These are phyloP conservation scores for Eueides isabella DNA, from an alignment of 1,140 invertebrate species.

Conservation along the genomic window DNA sequence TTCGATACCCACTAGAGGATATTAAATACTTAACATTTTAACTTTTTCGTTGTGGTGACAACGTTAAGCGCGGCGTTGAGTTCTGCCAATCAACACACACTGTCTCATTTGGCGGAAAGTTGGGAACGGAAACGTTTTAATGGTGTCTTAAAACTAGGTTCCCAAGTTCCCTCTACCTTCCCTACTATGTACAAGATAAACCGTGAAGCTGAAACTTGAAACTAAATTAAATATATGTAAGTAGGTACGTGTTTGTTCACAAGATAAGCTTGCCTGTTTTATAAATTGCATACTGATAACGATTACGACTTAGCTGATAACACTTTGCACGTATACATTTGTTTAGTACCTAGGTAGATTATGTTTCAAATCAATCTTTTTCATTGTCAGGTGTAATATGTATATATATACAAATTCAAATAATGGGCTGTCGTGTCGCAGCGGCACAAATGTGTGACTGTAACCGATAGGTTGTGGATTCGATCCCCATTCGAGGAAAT, in stretches of 20 bases:
- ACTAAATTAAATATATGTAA: not conserved
- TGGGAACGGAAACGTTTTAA: no score
- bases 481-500: no score
- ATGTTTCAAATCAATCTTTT: constrained; percentile 11
- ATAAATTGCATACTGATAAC: constrained; percentile 11
- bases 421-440: no score
- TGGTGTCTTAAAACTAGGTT: no score
- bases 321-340: constrained; percentile 1
- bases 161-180: no score
- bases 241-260: not conserved
- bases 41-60: no score
- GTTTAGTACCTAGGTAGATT: constrained; percentile 7
- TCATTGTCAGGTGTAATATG: not conserved
- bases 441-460: no score
- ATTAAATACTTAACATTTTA: no score
- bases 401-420: not conserved
- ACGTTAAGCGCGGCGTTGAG: not conserved
- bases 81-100: not conserved
- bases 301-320: constrained; percentile 5
- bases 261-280: constrained; percentile 1
- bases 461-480: no score
- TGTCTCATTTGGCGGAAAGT: no score
- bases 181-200: not conserved
- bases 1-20: no score
- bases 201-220: not conserved